phyloP scores from a whole-genome alignment of 2,113 vertebrate species.

The Xiphophorus couchianus region DNA sequence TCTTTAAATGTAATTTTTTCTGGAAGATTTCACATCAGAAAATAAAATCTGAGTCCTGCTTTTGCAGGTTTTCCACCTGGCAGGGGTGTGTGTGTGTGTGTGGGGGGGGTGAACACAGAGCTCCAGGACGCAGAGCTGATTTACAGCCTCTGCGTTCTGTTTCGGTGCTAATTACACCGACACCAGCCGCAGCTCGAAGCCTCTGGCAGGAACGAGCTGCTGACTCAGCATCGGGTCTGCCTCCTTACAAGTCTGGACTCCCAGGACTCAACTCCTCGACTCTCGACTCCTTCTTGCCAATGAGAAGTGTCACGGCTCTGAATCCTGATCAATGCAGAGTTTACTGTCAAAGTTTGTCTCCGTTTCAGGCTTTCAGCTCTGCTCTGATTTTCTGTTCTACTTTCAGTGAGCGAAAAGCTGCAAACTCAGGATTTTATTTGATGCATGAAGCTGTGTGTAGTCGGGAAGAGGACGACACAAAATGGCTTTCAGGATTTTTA shows the following conservation, averaged over 20 bases:
- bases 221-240: slow-evolving; percentile 62
- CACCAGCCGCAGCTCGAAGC: slow-evolving; percentile 29
- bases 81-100: background rate
- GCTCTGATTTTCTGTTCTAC: background rate
- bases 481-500: too few species aligned
- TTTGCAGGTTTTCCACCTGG: slow-evolving; percentile 12
- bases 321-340: slow-evolving; percentile 1
- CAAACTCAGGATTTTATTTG: too few species aligned
- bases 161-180: slow-evolving; percentile 65
- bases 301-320: slow-evolving; percentile 3
- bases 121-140: slow-evolving; percentile 56
- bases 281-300: slow-evolving; percentile 10
- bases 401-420: too few species aligned
- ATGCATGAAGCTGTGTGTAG: too few species aligned
- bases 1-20: too few species aligned
- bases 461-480: too few species aligned
- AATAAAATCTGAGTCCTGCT: background rate
- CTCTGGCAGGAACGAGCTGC: slow-evolving; percentile 44
- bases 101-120: background rate
- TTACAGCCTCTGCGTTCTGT: slow-evolving; percentile 57
- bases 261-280: slow-evolving; percentile 3
- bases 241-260: slow-evolving; percentile 33
- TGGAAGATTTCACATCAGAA: too few species aligned
- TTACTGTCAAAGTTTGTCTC: background rate
- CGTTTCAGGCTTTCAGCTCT: slow-evolving; percentile 1